These are phyloP conservation scores for Lucilia sericata DNA, from an alignment of 1,140 invertebrate species.

Conservation along the genomic window DNA sequence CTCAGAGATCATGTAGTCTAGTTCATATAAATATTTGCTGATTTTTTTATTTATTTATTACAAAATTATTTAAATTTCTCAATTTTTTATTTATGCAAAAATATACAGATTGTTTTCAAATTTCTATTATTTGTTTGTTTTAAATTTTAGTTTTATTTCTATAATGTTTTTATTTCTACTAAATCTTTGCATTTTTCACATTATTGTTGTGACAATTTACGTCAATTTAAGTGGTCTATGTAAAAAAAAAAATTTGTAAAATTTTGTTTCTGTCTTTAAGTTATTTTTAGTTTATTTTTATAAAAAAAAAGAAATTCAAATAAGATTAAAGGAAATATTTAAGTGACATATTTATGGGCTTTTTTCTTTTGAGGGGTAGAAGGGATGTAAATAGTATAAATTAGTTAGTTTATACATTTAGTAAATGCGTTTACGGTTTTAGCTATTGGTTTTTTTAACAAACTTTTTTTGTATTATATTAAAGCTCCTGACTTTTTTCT, in stretches of 20 bases:
- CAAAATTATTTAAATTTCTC: constrained; percentile 25
- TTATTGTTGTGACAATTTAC: constrained; percentile 39
- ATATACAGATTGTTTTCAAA: background rate
- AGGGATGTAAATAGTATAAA: no score
- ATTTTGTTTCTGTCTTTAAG: no score
- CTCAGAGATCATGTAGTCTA: no score
- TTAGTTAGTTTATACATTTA: no score
- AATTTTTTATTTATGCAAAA: constrained; percentile 12
- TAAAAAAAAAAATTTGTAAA: background rate
- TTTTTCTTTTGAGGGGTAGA: no score
- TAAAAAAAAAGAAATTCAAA: no score
- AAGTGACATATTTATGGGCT: no score
- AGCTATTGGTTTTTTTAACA: no score
- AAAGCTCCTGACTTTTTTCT: no score
- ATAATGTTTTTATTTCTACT: background rate
- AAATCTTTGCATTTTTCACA: background rate
- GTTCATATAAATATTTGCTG: background rate
- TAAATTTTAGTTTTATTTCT: background rate
- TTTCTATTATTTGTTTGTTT: background rate
- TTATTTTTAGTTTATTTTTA: background rate
- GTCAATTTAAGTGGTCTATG: constrained; percentile 36
- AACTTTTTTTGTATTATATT: no score
- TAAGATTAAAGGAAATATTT: no score
- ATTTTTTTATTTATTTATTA: constrained; percentile 19
- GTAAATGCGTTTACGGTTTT: no score